Conservation (phyloP, 37 sponge, comb jelly and placozoan genomes). For the Spongia lamella region DNA sequence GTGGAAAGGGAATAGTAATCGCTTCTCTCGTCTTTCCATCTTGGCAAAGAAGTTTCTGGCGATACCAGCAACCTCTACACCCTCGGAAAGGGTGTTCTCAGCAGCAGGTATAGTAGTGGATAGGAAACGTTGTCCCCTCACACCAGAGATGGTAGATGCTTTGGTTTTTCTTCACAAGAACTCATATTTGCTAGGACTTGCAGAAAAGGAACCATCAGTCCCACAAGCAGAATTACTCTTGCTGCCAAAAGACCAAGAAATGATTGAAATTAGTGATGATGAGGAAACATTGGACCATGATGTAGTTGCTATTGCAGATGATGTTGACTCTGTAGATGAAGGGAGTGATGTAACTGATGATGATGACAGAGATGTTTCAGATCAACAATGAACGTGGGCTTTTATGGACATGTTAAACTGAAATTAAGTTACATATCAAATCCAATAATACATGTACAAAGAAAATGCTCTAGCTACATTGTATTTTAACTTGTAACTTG, state of each 20-base stretch:
- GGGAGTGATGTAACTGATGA: no score
- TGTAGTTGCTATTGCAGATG: background rate
- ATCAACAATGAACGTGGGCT: no score
- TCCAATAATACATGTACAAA: no score
- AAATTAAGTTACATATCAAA: no score
- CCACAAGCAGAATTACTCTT: background rate
- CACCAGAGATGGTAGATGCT: constrained; percentile 1
- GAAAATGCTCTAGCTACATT: no score
- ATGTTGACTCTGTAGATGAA: no score
- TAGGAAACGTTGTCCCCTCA: background rate
- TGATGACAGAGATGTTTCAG: no score
- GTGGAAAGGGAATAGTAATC: background rate
- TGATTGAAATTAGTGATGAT: background rate
- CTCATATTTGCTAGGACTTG: background rate
- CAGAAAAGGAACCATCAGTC: background rate
- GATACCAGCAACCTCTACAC: constrained; percentile 10
- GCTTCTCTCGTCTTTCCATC: background rate
- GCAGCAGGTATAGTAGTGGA: background rate
- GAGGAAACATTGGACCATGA: no score
- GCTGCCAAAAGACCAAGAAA: background rate
- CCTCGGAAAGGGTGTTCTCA: background rate
- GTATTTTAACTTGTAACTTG: no score
- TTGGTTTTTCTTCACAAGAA: constrained; percentile 9
- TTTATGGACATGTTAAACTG: no score
- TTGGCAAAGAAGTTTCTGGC: constrained; percentile 1